These are phyloP conservation scores for Seira musarum DNA, from an alignment of 2,888 invertebrate genomes.

Conservation along the genomic window DNA sequence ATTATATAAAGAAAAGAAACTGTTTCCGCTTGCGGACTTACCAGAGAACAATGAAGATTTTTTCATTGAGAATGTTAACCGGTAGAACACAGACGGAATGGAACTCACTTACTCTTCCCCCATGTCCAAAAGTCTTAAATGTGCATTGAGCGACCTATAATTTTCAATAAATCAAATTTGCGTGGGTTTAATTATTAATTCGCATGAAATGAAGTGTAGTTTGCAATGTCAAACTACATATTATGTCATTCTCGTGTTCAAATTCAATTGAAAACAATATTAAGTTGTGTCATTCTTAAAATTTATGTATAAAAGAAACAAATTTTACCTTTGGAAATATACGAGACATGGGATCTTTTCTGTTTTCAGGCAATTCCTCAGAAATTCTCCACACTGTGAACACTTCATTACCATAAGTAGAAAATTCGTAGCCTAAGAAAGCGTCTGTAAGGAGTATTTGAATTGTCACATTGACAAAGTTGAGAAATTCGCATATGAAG, in stretches of 20 bases:
- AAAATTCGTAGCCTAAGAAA: constrained; percentile 63
- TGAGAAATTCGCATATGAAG: constrained; percentile 63
- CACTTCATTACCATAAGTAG: constrained; percentile 62
- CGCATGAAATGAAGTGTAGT: too few species aligned
- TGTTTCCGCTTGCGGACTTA: constrained; percentile 16
- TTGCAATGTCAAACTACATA: too few species aligned
- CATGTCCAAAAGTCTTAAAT: constrained; percentile 65
- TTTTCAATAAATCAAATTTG: too few species aligned
- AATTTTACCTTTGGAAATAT: constrained; percentile 63
- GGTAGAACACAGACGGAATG: constrained; percentile 65
- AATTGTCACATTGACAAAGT: constrained; percentile 62
- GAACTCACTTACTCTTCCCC: constrained; percentile 59
- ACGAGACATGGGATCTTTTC: constrained; percentile 59
- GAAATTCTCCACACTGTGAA: constrained; percentile 60
- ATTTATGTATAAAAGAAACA: neutral
- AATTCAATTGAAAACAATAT: too few species aligned
- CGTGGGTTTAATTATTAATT: too few species aligned
- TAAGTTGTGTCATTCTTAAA: too few species aligned
- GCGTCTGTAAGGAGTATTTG: constrained; percentile 63
- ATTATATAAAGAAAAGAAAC: neutral
- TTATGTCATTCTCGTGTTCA: too few species aligned
- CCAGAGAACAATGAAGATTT: constrained; percentile 67
- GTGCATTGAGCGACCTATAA: constrained; percentile 65
- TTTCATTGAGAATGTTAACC: constrained; percentile 67
- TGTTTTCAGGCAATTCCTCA: constrained; percentile 60